Base-by-base conservation (phyloP, 92 coral and sea anemone species). In the Phenganax subtilis region DNA sequence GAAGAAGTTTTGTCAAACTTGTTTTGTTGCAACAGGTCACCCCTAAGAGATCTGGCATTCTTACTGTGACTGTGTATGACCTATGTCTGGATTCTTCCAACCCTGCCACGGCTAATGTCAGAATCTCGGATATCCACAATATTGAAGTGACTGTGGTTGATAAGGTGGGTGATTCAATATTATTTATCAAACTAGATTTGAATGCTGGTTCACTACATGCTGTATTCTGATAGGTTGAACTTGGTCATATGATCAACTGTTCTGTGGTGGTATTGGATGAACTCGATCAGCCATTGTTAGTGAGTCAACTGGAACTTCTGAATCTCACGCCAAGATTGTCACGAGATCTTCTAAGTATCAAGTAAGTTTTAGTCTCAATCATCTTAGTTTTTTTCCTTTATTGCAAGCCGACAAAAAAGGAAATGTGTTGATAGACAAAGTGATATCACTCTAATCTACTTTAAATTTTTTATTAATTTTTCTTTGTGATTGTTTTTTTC, bases 81-180 rank as follows among this genome's bases (percentile, higher is more conserved):
- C 86, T 88, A 69, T 96, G 98, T 71, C 86, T 96, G 76, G 98
- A 96, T 71, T 96, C 98, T 57, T 93, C 96, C 16, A 88, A 84
- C 77, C 97, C 97, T 6, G 98, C 96, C 73, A 85, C 91, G 1
- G 88, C 87, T 28, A 89, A 88, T 75, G 90, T 91, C 16, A 92
- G 91, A 79, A 82, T 96, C 17, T 96, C 98, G 10, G 98, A 96
- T 56, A 86, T 92, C 5, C 90, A 92, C 75, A 90, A 96, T 66
- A 91, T 96, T 64, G 89, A 89, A 30, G 94, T 94, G 12, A 70
- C 86, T 52, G 94, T 94, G 9, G 92, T 89, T 3, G 92, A 91
- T 82, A 94, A 94, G 97, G 97, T 93, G 87, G n/a, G 73, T 6
- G 29, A 30, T 28, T 60, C 29, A 10, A 47, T 6, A 20, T 16